Percentiles rank a stretch among this genome's conserved stretches.
phyloP scores from a whole-genome alignment of 2,113 vertebrate genomes.

The Hemiprocne comata region DNA sequence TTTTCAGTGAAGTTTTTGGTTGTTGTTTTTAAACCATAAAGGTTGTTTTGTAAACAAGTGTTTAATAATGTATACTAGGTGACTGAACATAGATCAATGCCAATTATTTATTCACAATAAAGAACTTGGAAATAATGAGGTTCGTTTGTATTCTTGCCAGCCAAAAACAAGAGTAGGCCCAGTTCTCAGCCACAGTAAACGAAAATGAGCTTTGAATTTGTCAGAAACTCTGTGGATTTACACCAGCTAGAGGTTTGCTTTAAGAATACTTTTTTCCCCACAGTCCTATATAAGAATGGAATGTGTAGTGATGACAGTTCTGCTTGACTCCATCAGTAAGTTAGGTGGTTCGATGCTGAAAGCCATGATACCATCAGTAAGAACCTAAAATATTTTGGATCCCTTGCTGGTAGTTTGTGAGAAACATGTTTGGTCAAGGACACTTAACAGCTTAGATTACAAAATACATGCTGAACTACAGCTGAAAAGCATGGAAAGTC shows the following conservation, averaged over 20 bases:
- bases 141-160: background rate
- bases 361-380: background rate
- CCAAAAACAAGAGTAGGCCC: background rate
- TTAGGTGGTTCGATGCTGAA: background rate
- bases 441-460: background rate
- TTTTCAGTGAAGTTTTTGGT: constrained; percentile 24
- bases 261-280: background rate
- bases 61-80: constrained; percentile 60
- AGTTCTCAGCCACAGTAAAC: background rate
- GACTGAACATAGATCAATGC: constrained; percentile 31
- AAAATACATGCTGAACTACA: background rate
- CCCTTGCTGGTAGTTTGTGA: background rate
- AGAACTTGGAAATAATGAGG: background rate
- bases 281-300: background rate
- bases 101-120: constrained; percentile 58
- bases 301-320: background rate
- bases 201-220: background rate
- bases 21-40: constrained; percentile 29
- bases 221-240: background rate
- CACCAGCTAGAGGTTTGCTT: background rate
- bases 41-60: constrained; percentile 54
- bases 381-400: background rate
- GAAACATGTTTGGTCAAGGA: background rate
- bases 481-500: background rate
- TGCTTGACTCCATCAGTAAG: background rate